A percentile compares a stretch with the other conserved stretches of the same genome.
Evolutionary conservation across 53 echinoderm and acorn worm species (phyloP).

Genomic region (Echinarachnius parma): DNA sequence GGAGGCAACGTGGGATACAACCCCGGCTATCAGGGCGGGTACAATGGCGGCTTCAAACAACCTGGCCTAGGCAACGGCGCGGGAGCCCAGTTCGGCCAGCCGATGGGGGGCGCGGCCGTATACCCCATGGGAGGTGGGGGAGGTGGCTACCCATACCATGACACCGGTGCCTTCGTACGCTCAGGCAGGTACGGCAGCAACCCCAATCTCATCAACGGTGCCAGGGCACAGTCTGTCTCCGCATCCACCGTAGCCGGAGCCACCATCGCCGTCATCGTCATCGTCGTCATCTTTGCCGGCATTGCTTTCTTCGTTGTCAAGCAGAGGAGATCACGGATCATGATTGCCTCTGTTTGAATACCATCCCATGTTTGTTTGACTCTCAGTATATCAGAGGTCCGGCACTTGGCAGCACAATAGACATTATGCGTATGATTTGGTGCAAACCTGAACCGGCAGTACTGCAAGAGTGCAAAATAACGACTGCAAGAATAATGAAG

Average conservation of each 20-base stretch:
- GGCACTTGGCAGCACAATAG: too few species aligned
- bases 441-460: too few species aligned
- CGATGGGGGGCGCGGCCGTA: not conserved
- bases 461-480: too few species aligned
- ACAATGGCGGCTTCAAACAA: not conserved
- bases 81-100: not conserved
- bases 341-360: constrained; percentile 63
- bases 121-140: not conserved
- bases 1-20: not conserved
- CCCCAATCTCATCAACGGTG: constrained; percentile 14
- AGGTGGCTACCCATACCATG: not conserved
- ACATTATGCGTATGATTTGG: too few species aligned
- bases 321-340: constrained; percentile 64
- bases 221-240: constrained; percentile 13
- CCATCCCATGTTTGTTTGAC: too few species aligned
- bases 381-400: too few species aligned
- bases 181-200: not conserved
- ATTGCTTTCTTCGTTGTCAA: constrained; percentile 65
- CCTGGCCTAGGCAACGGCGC: not conserved
- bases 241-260: constrained; percentile 71
- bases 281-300: constrained; percentile 74
- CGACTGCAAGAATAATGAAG: too few species aligned
- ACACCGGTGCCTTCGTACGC: not conserved
- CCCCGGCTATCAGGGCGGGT: not conserved
- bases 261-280: constrained; percentile 67